These are phyloP conservation scores for Dryas iulia DNA, from an alignment of 1,140 invertebrate genomes.

Conservation along the genomic window DNA sequence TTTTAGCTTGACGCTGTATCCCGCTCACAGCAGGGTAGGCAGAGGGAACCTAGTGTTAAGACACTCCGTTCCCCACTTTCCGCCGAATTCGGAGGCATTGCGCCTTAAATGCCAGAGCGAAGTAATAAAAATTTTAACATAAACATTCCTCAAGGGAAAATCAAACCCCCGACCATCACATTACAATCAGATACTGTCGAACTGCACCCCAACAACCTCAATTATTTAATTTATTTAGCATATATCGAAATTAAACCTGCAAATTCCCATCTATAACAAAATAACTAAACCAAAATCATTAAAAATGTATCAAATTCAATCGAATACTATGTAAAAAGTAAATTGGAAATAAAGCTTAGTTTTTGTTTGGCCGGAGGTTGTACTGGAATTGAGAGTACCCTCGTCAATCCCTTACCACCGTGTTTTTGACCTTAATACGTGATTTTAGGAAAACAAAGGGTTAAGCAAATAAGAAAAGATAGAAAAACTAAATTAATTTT, in stretches of 20 bases:
- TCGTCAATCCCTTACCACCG: conserved; percentile 1
- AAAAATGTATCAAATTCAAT: neutral
- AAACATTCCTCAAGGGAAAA: too few relatives aligned
- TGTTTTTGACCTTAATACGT: conserved; percentile 5
- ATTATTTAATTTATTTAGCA: too few relatives aligned
- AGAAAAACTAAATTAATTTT: neutral
- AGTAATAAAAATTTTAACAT: too few relatives aligned
- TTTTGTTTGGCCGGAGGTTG: neutral
- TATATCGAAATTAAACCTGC: neutral
- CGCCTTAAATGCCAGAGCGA: too few relatives aligned
- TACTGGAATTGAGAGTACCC: conserved; percentile 5
- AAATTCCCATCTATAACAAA: neutral
- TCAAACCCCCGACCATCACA: too few relatives aligned
- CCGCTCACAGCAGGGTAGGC: too few relatives aligned
- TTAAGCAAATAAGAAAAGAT: neutral
- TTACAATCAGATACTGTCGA: too few relatives aligned
- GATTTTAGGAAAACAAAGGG: neutral
- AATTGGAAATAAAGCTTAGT: conserved; percentile 9
- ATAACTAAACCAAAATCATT: neutral
- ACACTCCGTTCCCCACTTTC: too few relatives aligned
- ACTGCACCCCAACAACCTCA: too few relatives aligned
- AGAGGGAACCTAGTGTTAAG: too few relatives aligned
- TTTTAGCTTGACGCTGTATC: too few relatives aligned
- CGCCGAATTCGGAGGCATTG: too few relatives aligned
- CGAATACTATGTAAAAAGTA: neutral